These are phyloP conservation scores for Monopis laevigella DNA, from an alignment of 2,888 invertebrate genomes.

Conservation along the genomic window DNA sequence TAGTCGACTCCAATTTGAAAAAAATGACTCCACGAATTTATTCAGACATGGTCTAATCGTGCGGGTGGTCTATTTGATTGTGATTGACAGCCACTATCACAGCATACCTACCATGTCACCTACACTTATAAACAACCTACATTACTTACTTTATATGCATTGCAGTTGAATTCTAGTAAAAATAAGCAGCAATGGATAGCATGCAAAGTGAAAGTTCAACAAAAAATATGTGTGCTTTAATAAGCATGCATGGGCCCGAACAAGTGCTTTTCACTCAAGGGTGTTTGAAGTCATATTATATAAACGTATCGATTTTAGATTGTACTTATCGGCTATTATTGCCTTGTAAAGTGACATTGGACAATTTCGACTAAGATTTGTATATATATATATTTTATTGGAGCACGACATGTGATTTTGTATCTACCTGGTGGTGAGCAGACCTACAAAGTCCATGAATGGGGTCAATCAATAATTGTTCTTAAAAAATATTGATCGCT, in stretches of 20 bases:
- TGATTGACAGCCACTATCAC: slow-evolving; percentile 61
- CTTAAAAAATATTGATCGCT: no score
- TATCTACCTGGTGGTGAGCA: no score
- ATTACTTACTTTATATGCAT: background rate
- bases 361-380: no score
- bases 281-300: no score
- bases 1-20: background rate
- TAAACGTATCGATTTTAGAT: no score
- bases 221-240: no score
- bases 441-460: no score
- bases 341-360: no score
- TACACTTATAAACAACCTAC: background rate
- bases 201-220: background rate
- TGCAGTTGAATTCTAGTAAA: background rate
- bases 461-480: no score
- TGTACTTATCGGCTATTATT: no score
- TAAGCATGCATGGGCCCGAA: slow-evolving; percentile 5
- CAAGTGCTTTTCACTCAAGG: slow-evolving; percentile 8
- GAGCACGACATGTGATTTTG: no score
- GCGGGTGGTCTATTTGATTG: slow-evolving; percentile 64
- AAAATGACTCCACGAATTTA: background rate
- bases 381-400: no score
- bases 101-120: slow-evolving; percentile 27
- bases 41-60: slow-evolving; percentile 36
- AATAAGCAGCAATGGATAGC: background rate